phyloP scores from a whole-genome alignment of 1,140 invertebrate genomes.

The Papilio xuthus region DNA sequence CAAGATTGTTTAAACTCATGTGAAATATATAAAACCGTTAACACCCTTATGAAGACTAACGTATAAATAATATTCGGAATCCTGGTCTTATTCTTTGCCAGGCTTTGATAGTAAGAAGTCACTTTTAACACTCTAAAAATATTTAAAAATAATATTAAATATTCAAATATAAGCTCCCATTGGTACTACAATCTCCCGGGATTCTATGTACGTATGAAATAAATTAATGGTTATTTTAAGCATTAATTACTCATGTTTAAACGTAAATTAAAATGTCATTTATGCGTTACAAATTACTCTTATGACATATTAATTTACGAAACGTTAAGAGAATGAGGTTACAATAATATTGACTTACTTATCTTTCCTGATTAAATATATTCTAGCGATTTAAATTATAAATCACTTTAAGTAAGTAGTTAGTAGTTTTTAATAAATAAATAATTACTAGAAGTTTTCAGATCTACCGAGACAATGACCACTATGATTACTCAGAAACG shows the following conservation, averaged over 20 bases:
- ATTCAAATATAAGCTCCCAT: not conserved
- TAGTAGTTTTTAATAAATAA: no score
- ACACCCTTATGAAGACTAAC: constrained; percentile 30
- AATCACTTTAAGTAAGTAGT: no score
- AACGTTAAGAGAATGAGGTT: not conserved
- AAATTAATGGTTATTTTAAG: not conserved
- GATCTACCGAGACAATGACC: not conserved
- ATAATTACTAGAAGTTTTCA: not conserved
- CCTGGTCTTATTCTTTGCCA: constrained; percentile 15
- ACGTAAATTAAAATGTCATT: constrained; percentile 1
- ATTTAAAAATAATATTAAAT: not conserved
- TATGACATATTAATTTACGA: not conserved
- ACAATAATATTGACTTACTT: not conserved
- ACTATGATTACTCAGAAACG: not conserved
- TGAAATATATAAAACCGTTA: constrained; percentile 16
- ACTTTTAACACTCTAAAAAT: not conserved
- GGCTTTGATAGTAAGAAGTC: constrained; percentile 9
- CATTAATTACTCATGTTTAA: not conserved
- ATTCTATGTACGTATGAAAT: constrained; percentile 1
- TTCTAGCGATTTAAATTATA: no score
- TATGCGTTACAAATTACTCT: not conserved
- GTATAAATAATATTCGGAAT: constrained; percentile 3
- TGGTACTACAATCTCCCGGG: not conserved
- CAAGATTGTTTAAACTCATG: not conserved
- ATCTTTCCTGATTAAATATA: no score